Base-by-base conservation (phyloP, 2,113 vertebrate genomes). In the Paedocypris sp. region DNA sequence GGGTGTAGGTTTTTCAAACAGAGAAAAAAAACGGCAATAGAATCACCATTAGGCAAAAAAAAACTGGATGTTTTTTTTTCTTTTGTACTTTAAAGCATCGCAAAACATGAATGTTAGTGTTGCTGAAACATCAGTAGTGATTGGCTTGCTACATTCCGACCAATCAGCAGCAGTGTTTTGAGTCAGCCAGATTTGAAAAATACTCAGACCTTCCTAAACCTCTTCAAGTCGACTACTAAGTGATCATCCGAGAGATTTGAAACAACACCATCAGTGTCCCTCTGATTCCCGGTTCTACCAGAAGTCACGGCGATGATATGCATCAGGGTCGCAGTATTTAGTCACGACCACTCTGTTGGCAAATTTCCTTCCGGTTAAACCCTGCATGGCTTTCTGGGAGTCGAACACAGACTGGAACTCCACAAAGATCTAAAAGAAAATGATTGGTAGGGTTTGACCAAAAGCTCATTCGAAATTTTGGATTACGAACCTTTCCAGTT, bases 291-390 rank as follows among this genome's bases (percentile, higher is more conserved):
- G 72, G 66, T 18, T 87, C 88, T 92, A 94, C 89, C 85, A 90
- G 85, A 94, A 93, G 77, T 94, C 90, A 59, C 90, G 83, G 76
- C 89, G 90, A 77, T 94, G 91, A 68, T 94, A 94, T 13, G 89
- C 90, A 46, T 94, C 91, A 46, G 91, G 91, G 81, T 94, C 91
- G 80, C 89, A 93, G 83, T 94, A 94, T 71, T 94, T 94, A 67
- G 91, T 92, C 80, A 94, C 91, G 60, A 93, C 91, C 79, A 94
- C 91, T 76, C 91, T 83, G 82, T 93, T 94, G 71, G 92, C 92
- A 73, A 93, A 94, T 82, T 93, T 94, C 77, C 91, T 86, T 56
- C 92, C 92, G 0, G 92, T 92, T 69, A 94, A 83, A 45, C 89
- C 90, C 79, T 94, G 91, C 92, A 93, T 51, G n/a, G 39, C 90